Conservation (phyloP, 2,797 vertebrate genomes). For the Typhlichthys eigenmanni region DNA sequence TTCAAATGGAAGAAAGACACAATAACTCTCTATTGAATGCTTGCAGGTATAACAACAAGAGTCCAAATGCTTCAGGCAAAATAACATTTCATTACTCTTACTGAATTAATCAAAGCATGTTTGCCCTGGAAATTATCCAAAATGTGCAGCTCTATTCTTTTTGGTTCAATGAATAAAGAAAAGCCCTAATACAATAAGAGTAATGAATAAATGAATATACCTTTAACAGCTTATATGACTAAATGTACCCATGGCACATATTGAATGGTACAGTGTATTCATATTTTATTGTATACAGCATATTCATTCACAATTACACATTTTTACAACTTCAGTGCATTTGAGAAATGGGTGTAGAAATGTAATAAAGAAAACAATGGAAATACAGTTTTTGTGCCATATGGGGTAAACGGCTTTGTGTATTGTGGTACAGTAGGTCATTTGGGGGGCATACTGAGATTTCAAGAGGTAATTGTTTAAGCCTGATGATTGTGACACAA, state of each 20-base stretch:
- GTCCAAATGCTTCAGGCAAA: slow-evolving; percentile 15
- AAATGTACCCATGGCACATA: slow-evolving; percentile 4
- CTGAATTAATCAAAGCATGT: slow-evolving; percentile 15
- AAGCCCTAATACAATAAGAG: no score
- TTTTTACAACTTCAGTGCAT: slow-evolving; percentile 11
- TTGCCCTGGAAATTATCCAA: not conserved
- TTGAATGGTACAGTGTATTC: no score
- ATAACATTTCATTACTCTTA: slow-evolving; percentile 31
- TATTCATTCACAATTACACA: no score
- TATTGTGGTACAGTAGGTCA: slow-evolving; percentile 14
- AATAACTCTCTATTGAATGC: slow-evolving; percentile 40
- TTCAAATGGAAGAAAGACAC: slow-evolving; percentile 71
- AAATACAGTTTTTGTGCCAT: not conserved
- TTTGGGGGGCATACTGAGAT: not conserved
- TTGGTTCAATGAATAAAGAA: no score
- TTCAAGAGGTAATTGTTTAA: slow-evolving; percentile 9
- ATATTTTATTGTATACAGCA: no score
- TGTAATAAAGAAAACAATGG: not conserved
- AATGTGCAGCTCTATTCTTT: no score
- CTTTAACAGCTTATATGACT: slow-evolving; percentile 2
- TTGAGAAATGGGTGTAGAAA: slow-evolving; percentile 1
- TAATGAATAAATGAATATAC: slow-evolving; percentile 2
- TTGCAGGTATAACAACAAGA: slow-evolving; percentile 26
- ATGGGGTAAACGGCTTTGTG: not conserved
- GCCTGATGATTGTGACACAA: slow-evolving; percentile 17